A percentile compares a stretch with the other conserved stretches of the same genome.
Conservation (phyloP, 2,113 vertebrate genomes). For the Anarhynchus alexandrinus region DNA sequence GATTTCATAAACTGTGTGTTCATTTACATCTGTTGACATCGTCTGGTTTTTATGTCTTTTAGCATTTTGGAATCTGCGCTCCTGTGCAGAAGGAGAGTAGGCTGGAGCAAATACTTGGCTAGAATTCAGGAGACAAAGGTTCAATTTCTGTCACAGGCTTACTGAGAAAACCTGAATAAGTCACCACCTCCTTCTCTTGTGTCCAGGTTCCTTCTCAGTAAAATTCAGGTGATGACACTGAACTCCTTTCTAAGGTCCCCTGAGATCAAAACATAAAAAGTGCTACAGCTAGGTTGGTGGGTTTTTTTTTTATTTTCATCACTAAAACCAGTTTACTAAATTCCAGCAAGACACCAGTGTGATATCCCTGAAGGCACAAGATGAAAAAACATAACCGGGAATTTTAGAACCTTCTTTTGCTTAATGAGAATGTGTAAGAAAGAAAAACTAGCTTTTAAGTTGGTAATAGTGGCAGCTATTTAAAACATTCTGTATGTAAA, state of each 20-base stretch:
- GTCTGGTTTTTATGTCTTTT: background rate
- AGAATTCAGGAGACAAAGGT: conserved; percentile 26
- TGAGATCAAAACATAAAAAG: background rate
- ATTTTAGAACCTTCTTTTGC: background rate
- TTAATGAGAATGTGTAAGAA: background rate
- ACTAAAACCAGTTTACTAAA: background rate
- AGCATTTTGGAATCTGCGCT: conserved; percentile 10
- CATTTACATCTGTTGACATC: conserved; percentile 10
- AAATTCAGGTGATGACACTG: background rate
- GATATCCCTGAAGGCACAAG: background rate
- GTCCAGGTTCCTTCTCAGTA: background rate
- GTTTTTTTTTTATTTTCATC: background rate
- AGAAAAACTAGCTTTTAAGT: background rate
- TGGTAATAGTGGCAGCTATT: background rate
- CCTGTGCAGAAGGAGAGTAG: conserved; percentile 44
- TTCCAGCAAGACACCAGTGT: background rate
- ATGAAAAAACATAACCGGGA: background rate
- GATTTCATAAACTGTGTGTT: background rate
- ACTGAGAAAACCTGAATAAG: conserved; percentile 25
- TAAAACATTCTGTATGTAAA: background rate
- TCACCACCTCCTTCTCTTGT: background rate
- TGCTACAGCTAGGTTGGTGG: background rate
- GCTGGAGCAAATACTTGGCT: conserved; percentile 31
- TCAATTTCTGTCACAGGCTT: conserved; percentile 16
- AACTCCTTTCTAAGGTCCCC: background rate